These are phyloP conservation scores for Zonitis immaculata DNA, from an alignment of 2,888 invertebrate species.

Conservation along the genomic window DNA sequence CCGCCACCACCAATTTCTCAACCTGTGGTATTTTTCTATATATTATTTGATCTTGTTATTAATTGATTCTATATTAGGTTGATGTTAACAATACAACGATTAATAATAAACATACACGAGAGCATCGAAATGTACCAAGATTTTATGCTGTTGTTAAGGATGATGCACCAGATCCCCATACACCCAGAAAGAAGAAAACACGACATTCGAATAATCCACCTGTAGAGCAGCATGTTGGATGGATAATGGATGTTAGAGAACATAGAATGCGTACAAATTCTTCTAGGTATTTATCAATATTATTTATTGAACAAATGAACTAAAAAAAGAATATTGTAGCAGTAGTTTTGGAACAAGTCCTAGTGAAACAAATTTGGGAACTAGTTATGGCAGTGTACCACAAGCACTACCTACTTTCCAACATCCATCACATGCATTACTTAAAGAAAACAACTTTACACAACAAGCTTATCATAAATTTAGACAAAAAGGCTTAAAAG, in stretches of 20 bases:
- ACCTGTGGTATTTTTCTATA: background rate
- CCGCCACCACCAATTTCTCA: slow-evolving; percentile 82
- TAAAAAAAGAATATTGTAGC: slow-evolving; percentile 43
- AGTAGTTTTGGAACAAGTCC: slow-evolving; percentile 78
- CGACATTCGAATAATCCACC: slow-evolving; percentile 92
- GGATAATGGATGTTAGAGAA: slow-evolving; percentile 92
- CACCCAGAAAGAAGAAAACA: slow-evolving; percentile 81
- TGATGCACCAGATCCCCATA: slow-evolving; percentile 56
- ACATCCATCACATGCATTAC: slow-evolving; percentile 91
- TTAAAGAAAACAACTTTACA: slow-evolving; percentile 95
- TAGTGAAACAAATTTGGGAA: slow-evolving; percentile 59
- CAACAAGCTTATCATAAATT: slow-evolving; percentile 98
- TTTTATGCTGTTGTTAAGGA: slow-evolving; percentile 96
- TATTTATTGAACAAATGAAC: background rate
- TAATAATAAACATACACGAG: slow-evolving; percentile 21
- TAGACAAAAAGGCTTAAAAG: slow-evolving; percentile 88
- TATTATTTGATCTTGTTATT: background rate
- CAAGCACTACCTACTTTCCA: slow-evolving; percentile 86
- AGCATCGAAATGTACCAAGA: slow-evolving; percentile 63
- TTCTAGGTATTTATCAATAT: slow-evolving; percentile 56
- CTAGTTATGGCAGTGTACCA: slow-evolving; percentile 67
- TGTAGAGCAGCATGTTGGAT: slow-evolving; percentile 92
- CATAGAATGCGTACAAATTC: slow-evolving; percentile 76
- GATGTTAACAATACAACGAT: slow-evolving; percentile 19
- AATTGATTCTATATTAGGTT: slow-evolving; percentile 16